phyloP scores from a whole-genome alignment of 2,113 vertebrate species.

The Neogobius melanostomus region DNA sequence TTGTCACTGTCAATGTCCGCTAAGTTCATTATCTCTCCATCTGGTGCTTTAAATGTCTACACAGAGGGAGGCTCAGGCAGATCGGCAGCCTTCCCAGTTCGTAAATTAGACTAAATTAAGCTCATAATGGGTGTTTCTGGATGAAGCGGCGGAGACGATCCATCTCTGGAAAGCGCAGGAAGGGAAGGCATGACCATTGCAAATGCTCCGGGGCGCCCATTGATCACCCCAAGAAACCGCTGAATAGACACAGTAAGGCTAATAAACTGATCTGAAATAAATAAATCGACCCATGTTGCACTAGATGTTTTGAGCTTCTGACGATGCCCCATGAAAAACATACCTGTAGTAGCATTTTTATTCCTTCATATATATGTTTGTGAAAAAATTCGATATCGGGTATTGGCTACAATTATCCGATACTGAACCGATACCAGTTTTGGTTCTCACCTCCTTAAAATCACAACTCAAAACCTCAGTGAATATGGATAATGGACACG shows the following conservation, averaged over 20 bases:
- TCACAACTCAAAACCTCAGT: no score
- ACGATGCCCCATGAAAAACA: no score
- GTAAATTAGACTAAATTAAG: constrained; percentile 52
- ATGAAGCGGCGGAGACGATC: constrained; percentile 9
- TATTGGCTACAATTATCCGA: no score
- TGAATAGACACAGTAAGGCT: constrained; percentile 6
- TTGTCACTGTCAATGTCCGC: constrained; percentile 39
- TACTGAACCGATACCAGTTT: no score
- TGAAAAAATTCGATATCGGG: no score
- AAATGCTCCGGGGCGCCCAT: constrained; percentile 8
- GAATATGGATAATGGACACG: no score
- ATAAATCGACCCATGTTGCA: no score
- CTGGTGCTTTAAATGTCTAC: constrained; percentile 45
- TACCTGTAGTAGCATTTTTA: no score
- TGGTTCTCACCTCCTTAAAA: no score
- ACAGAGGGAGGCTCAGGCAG: constrained; percentile 33
- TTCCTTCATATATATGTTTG: no score
- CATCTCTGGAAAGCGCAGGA: background rate
- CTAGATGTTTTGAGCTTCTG: no score
- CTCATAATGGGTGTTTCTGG: constrained; percentile 36
- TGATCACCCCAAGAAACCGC: constrained; percentile 9
- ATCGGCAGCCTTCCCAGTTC: constrained; percentile 36
- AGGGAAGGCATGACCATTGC: constrained; percentile 13
- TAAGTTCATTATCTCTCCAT: constrained; percentile 59
- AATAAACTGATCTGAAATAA: constrained; percentile 6